Base-by-base conservation (phyloP, 2,113 vertebrate species). In the Copsychus sechellarum region DNA sequence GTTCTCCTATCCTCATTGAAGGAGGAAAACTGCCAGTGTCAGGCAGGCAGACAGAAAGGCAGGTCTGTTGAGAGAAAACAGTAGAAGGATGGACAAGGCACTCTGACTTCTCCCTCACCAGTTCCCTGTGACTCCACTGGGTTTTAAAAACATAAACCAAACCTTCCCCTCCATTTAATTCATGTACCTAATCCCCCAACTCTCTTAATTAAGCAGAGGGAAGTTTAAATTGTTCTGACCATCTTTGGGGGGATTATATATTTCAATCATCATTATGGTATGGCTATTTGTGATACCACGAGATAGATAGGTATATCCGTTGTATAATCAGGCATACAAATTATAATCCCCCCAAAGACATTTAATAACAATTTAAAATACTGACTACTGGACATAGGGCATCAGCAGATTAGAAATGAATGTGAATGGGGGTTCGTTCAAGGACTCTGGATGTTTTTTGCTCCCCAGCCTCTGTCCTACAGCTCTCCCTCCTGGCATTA, bases 171-270 rank as follows among this genome's bases (percentile, higher is more conserved):
- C 92, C 82, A 90, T 97, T 95, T 95, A 94, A 94, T 95, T 95
- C 34, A 36, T 28, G 34, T 86, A 36, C 66, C 96, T 98, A 98
- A 98, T 97, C 98, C 94, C 71, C 86, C 86, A 93, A 94, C 96
- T 97, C 97, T 91, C 87, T 92, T 98, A 97, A 98, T 97, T 97
- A 98, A 97, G 97, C 92, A 94, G 91, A 93, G 94, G 97, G 97
- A 96, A 96, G 94, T 97, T 98, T 96, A 97, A 98, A 98, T 97
- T 95, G 97, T 97, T 98, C 98, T 97, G 97, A 93, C 98, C 97
- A 98, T 98, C 97, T 98, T 98, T 97, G 78, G 97, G 97, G 94
- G 97, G 97, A 98, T 98, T 98, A 98, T 97, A 70, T 96, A 96
- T 98, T 98, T 98, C 98, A 97, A 97, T 98, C 97, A 97, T 98